Conservation (phyloP, 2,113 vertebrate genomes). For the Lutjanus erythropterus region DNA sequence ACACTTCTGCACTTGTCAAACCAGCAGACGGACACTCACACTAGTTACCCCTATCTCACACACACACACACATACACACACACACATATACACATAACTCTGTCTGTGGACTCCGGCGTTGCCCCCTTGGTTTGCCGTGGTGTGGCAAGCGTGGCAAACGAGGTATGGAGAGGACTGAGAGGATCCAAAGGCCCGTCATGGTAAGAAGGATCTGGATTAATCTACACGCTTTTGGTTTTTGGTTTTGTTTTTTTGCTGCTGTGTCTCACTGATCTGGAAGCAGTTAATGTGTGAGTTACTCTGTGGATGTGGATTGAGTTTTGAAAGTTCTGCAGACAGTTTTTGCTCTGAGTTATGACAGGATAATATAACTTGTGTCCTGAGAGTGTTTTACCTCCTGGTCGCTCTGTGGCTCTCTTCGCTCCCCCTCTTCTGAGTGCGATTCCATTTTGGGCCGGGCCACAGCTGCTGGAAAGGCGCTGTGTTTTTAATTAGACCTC, state of each 20-base stretch:
- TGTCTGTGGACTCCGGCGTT: conserved; percentile 80
- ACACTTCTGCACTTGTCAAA: conserved; percentile 75
- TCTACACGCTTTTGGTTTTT: conserved; percentile 24
- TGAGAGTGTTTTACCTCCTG: conserved; percentile 26
- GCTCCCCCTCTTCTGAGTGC: conserved; percentile 47
- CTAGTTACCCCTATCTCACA: conserved; percentile 68
- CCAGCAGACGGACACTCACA: conserved; percentile 67
- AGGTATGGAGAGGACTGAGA: conserved; percentile 89
- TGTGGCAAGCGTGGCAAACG: conserved; percentile 80
- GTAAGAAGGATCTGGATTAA: conserved; percentile 85
- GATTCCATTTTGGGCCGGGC: conserved; percentile 85
- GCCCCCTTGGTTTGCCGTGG: conserved; percentile 80
- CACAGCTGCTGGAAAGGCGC: conserved; percentile 82
- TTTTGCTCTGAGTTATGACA: conserved; percentile 18
- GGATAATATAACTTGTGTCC: conserved; percentile 15
- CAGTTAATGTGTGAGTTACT: conserved; percentile 17
- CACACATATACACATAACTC: conserved; percentile 72
- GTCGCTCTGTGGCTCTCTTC: conserved; percentile 42
- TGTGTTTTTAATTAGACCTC: conserved; percentile 87
- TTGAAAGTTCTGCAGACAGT: conserved; percentile 8
- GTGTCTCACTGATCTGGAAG: conserved; percentile 17
- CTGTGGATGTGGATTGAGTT: conserved; percentile 23
- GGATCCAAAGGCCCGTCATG: conserved; percentile 87
- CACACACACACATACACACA: conserved; percentile 72
- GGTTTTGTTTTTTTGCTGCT: too few relatives aligned